These are phyloP conservation scores for Calephelis nemesis DNA, from an alignment of 1,140 invertebrate genomes.

Conservation along the genomic window DNA sequence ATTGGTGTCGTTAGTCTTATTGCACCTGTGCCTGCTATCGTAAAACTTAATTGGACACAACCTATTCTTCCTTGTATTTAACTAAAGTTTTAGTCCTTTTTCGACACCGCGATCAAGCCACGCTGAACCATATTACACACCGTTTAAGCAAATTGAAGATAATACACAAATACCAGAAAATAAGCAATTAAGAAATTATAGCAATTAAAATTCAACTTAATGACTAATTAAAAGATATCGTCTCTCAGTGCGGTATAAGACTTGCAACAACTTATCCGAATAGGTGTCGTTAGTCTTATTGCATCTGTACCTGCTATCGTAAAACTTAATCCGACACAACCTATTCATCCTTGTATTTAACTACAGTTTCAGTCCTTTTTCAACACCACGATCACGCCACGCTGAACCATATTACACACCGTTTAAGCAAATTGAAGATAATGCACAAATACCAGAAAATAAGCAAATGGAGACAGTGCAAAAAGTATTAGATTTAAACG, in stretches of 20 bases:
- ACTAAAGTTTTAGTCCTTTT: constrained; percentile 57
- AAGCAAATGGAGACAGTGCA: background rate
- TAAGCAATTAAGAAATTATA: too few species aligned
- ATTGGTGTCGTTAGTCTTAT: too few species aligned
- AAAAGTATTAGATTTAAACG: constrained; percentile 3
- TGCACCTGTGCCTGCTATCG: too few species aligned
- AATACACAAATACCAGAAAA: constrained; percentile 25
- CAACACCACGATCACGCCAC: constrained; percentile 45
- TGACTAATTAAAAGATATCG: too few species aligned
- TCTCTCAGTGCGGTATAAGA: too few species aligned
- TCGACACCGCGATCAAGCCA: constrained; percentile 47
- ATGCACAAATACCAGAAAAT: constrained; percentile 24
- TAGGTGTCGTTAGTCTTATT: too few species aligned
- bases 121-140: constrained; percentile 43
- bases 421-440: constrained; percentile 26
- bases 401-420: constrained; percentile 45
- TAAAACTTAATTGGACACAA: too few species aligned
- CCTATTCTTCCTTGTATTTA: background rate
- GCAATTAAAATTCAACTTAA: too few species aligned
- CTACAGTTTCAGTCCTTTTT: constrained; percentile 59
- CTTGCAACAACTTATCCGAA: too few species aligned
- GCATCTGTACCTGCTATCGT: too few species aligned
- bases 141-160: constrained; percentile 28
- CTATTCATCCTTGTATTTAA: background rate
- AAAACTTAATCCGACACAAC: too few species aligned